Conservation (phyloP, 64 coral and sea anemone species). For the Porites lutea region DNA sequence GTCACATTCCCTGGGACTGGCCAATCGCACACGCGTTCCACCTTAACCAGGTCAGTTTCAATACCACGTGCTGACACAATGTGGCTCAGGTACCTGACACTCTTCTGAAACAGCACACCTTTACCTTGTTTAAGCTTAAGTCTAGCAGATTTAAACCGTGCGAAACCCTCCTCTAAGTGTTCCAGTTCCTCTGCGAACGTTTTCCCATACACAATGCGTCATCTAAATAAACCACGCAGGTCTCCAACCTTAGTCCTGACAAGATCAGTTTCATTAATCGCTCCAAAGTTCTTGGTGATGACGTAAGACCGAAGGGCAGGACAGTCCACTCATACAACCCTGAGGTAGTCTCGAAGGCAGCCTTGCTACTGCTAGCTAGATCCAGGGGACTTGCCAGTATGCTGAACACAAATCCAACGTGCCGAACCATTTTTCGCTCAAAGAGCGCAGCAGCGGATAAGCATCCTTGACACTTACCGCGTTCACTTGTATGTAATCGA, state of each 20-base stretch:
- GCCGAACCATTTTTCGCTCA: neutral
- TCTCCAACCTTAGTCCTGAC: constrained; percentile 7
- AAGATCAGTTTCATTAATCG: constrained; percentile 5
- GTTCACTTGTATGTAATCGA: constrained; percentile 17
- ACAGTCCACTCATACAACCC: constrained; percentile 8
- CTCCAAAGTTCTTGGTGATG: constrained; percentile 8
- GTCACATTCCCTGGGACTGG: neutral
- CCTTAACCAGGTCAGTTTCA: neutral
- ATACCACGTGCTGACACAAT: neutral
- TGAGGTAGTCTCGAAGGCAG: constrained; percentile 8
- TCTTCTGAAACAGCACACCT: constrained; percentile 39
- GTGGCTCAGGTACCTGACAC: constrained; percentile 31
- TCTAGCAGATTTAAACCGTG: neutral
- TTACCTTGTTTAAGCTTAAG: constrained; percentile 31
- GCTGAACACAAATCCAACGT: neutral
- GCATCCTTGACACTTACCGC: neutral
- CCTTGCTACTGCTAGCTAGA: neutral
- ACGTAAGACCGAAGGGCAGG: constrained; percentile 31
- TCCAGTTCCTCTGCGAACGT: neutral
- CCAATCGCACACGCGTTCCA: neutral
- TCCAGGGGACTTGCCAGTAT: constrained; percentile 24
- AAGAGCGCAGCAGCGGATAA: neutral
- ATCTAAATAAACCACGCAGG: constrained; percentile 41
- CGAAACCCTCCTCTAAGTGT: constrained; percentile 4
- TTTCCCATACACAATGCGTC: neutral